Base-by-base conservation (phyloP, 2,888 invertebrate genomes). In the Acrobasis consociella region DNA sequence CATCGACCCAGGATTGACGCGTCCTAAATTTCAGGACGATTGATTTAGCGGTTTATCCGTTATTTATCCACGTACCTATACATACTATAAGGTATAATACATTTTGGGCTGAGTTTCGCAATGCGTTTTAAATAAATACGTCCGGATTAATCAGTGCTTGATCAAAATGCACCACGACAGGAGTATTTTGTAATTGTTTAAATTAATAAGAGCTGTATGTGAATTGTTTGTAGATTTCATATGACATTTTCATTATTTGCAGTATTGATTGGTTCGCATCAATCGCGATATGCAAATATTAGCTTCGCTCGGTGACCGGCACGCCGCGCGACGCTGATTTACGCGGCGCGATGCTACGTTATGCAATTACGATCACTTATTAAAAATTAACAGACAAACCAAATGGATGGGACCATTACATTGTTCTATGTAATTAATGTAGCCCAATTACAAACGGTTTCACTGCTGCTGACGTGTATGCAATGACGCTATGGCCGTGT, bases 251-350 rank as follows among this genome's bases (percentile, higher is more conserved):
- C 85, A 88, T 87, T 91, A 91, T 92, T 92, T 92, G 89, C 89
- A 82, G 85, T 87, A 91, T 90, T 91, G 92, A 92, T 92, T 91
- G 89, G 85, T 80, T 84, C 77, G 86, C 86, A 91, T 91, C 90
- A 91, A 91, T 92, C 88, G 87, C 83, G 87, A 87, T 88, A 89
- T 89, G 90, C 89, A 91, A 91, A 92, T 91, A 92, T 91, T 92
- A 86, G 90, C 85, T 71, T 76, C 78, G 79, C 80, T 76, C 85
- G 81, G 77, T 84, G 86, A 82, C 83, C 85, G 82, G 80, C 76
- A 70, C 76, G 73, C 78, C 75, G 68, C 65, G 60, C 62, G 62
- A 55, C 60, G 71, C 80, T 87, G 87, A 86, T 88, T 86, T 86
- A 86, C 86, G 83, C 78, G 76, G 85, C 85, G 82, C 85, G 82